Base-by-base conservation (phyloP, 1,140 invertebrate genomes). In the Nephotettix cincticeps region DNA sequence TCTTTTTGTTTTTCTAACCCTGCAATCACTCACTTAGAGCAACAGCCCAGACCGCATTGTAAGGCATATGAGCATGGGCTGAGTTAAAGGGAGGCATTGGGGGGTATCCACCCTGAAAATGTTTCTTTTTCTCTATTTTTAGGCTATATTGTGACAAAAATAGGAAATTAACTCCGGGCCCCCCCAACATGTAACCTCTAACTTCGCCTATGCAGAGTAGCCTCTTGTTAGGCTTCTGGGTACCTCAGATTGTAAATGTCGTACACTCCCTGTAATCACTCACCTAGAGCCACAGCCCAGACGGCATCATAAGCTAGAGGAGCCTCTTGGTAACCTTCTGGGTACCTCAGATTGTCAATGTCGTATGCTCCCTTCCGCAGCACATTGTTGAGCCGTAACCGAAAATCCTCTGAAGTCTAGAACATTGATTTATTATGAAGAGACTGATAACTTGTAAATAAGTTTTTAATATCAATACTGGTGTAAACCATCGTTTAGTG, bases 301-400 rank as follows among this genome's bases (percentile, higher is more conserved):
- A 99, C 94, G 29, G 98, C 98, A 83, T 99, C 98, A 79, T 99
- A 99, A 17, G 98, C 98, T 32, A 99, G 81, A 0, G 98, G 98
- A 0, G 98, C 96, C 83, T 99, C 98, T 79, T 97, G 96, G 81
- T 98, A 99, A 1, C 98, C 98, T 80, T 94, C 93, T 0, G 94
- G 94, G 81, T 91, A 95, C 45, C 91, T 84, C 77, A 90, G 88
- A 45, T 92, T 88, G 78, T 91, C 89, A 76, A 94, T 92, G 76
- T 94, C 91, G 78, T 91, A 94, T 14, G 91, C 92, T 51, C 89
- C 87, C 43, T 90, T 88, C 65, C 90, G 89, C 9, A 97, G 82
- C 30, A 88, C 88, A 72, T 89, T 85, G 80, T 97, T 93, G 75
- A 98, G 83, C 74, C 93, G 84, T 64, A 77, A 47, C 19, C 84